Percentiles rank a stretch among this genome's conserved stretches.
Conservation (phyloP, 2,113 vertebrate genomes). For the Nothoprocta pentlandii region DNA sequence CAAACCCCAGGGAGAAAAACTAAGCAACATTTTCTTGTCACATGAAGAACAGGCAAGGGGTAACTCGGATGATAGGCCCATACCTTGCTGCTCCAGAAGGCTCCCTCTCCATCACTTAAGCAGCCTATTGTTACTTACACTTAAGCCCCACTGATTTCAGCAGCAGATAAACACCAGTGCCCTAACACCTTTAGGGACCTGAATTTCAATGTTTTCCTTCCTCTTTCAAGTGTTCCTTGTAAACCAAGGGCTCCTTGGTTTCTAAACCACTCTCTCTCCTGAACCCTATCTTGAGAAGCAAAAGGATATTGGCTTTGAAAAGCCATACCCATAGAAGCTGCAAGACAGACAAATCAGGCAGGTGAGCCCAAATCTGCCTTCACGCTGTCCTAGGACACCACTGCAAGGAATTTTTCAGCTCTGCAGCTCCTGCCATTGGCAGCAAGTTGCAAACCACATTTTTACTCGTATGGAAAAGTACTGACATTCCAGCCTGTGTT, state of each 20-base stretch:
- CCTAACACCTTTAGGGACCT: background rate
- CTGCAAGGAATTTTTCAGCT: background rate
- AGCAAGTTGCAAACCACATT: background rate
- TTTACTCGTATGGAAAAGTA: background rate
- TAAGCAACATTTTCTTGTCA: conserved; percentile 31
- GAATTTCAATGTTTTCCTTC: background rate
- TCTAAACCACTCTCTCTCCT: background rate
- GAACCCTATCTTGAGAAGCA: background rate
- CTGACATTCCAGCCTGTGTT: background rate
- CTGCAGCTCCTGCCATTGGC: background rate
- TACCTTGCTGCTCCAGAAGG: background rate
- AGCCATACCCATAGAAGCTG: background rate
- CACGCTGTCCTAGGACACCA: background rate
- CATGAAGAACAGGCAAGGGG: conserved; percentile 26
- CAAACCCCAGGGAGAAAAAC: background rate
- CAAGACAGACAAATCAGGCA: background rate
- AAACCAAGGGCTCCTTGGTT: background rate
- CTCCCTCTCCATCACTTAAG: background rate
- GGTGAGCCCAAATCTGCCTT: background rate
- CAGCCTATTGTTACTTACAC: background rate
- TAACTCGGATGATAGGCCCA: rapidly evolving
- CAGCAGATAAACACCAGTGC: background rate
- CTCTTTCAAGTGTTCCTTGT: background rate
- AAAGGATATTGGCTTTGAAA: background rate
- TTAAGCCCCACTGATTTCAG: background rate